Base-by-base conservation (phyloP, 2,888 invertebrate genomes). In the Dasysyrphus albostriatus region DNA sequence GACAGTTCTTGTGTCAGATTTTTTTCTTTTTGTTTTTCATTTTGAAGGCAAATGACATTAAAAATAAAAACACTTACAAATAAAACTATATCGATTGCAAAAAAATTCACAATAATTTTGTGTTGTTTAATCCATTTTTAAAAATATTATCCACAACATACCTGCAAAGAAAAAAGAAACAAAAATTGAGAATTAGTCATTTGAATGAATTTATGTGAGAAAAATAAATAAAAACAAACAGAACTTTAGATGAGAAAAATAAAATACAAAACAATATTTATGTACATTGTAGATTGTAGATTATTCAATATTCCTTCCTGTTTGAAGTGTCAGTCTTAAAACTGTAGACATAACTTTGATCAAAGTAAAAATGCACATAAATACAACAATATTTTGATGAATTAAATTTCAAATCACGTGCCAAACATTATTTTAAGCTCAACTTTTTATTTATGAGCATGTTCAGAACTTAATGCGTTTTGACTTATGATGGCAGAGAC, bases 321-420 rank as follows among this genome's bases (percentile, higher is more conserved):
- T 69, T 69, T 69, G 1, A 69, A 69, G 69, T 54, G 54, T 69
- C 69, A 69, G n/a, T 54, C 32, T 34, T 5, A n/a, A 19, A 54
- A 69, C n/a, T 51, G 19, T 49, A 37, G 51, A 47, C 39, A 69
- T 34, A 0, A 42, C 19, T 69, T 69, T 39, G 69, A 37, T 54
- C 51, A 54, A 54, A 24, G 24, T 2, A 24, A 51, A 54, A 39
- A 16, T 54, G 54, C 37, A 39, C 51, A 37, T n/a, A 67, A 34
- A 51, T 6, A 51, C 12, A 14, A 39, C 5, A 51, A 37, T 49
- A n/a, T 32, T 58, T 72, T 74, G 73, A 79, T 10, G 49, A 84
- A 78, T 85, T 78, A 44, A 82, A 85, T 85, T 85, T 77, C 85
- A 70, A 74, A 85, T 82, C 85, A 85, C 82, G 85, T 77, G 77